A percentile compares a stretch with the other conserved stretches of the same genome.
Conservation (phyloP, 1,140 invertebrate species). For the Brachionus plicatilis region DNA sequence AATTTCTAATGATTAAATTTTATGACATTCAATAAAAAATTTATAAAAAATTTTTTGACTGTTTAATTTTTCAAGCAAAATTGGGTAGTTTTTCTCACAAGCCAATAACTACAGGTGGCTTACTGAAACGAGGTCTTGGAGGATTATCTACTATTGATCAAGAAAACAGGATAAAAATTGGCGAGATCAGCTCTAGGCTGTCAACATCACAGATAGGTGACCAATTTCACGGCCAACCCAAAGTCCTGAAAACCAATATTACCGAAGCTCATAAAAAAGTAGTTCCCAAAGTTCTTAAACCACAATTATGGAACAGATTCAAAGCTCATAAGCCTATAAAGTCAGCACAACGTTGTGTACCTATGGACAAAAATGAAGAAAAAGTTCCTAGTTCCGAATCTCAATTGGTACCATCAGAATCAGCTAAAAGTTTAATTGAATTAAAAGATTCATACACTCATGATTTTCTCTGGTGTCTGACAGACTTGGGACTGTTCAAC, state of each 20-base stretch:
- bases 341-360: neutral
- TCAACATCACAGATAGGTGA: neutral
- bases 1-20: neutral
- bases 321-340: neutral
- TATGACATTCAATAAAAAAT: neutral
- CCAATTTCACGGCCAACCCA: conserved; percentile 10
- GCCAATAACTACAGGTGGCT: neutral
- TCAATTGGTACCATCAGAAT: neutral
- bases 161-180: neutral
- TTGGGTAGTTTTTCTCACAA: conserved; percentile 1
- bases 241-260: neutral
- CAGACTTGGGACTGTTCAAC: neutral
- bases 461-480: neutral
- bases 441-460: neutral
- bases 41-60: neutral
- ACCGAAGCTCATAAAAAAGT: neutral
- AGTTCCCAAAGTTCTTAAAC: neutral
- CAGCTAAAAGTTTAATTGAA: neutral
- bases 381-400: neutral
- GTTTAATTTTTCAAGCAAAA: neutral
- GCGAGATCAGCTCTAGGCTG: neutral
- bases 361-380: neutral
- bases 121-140: conserved; percentile 29
- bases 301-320: conserved; percentile 7
- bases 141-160: neutral